Evolutionary conservation across 1,140 invertebrate species (phyloP).

Genomic region (Oncopeltus fasciatus): DNA sequence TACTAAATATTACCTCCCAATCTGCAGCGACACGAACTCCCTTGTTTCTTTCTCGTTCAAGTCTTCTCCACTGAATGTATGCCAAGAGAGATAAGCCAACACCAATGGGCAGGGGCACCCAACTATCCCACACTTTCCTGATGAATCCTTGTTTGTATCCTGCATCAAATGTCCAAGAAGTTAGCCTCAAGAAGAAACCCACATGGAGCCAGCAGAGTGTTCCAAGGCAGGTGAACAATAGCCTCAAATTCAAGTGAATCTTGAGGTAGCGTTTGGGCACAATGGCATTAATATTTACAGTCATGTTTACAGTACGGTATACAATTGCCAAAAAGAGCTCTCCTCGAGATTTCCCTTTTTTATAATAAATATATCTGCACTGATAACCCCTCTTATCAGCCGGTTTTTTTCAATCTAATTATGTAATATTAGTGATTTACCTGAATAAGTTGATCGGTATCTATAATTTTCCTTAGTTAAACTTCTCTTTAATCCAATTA

Average conservation of each 20-base stretch:
- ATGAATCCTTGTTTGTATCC: constrained; percentile 1
- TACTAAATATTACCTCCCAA: constrained; percentile 12
- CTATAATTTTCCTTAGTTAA: neutral
- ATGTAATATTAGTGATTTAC: neutral
- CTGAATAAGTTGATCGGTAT: constrained; percentile 2
- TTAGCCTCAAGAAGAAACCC: neutral
- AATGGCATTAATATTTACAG: neutral
- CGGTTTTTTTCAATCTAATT: neutral
- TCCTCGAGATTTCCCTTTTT: neutral
- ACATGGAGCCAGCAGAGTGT: constrained; percentile 1
- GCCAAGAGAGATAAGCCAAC: constrained; percentile 24
- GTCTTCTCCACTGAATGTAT: constrained; percentile 23
- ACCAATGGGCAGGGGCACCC: constrained; percentile 23
- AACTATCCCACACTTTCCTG: constrained; percentile 18
- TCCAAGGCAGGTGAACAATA: neutral
- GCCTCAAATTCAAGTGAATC: neutral
- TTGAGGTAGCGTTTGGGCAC: neutral
- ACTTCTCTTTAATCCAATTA: no score
- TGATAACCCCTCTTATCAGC: constrained; percentile 5
- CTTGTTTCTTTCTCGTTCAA: constrained; percentile 17
- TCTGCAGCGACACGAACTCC: constrained; percentile 14
- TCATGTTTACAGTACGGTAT: neutral
- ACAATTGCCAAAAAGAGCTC: constrained; percentile 2
- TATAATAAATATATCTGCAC: neutral
- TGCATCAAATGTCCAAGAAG: neutral